Base-by-base conservation (phyloP, 2,797 vertebrate species). In the Danio tinwini region DNA sequence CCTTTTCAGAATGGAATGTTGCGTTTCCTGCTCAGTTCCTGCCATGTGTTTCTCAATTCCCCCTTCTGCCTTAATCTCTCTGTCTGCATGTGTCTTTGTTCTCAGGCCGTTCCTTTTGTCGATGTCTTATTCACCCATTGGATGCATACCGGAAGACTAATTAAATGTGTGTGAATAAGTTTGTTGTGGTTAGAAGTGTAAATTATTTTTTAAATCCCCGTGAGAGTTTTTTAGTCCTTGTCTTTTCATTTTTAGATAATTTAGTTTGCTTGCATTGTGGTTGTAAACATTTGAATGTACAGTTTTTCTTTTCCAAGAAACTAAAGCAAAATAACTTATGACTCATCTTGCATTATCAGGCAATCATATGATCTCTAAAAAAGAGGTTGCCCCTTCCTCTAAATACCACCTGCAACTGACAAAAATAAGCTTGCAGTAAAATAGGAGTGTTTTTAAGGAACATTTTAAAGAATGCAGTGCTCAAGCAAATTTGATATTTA, bases 1-100 rank as follows among this genome's bases (percentile, higher is more conserved):
- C 71, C 83, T 84, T 86, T 83, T 70, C 84, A 86, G 82, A 85
- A 80, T 81, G 88, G 88, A 88, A 90, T 90, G 88, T 78, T 86
- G 86, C 82, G 82, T 90, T 90, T 90, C 88, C 88, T 88, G 87
- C 86, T 88, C 53, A 13, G 85, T 86, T 87, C 85, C 82, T 85
- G 81, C 81, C 84, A 85, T 89, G 87, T 87, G 87, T 86, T 86
- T 84, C 82, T 87, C 71, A 76, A 81, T 84, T 87, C 85, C 63
- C 82, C 82, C 75, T 80, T 81, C 70, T 74, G 75, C 62, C 62
- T 39, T 81, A 84, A 78, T 82, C 75, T 82, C 81, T 52, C 45
- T 53, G 53, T 73, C 58, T 72, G 29, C 47, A 52, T 62, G 76
- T 37, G 59, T 65, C 69, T 73, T 80, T 80, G 78, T 80, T 80